A percentile compares a stretch with the other conserved stretches of the same genome.
phyloP scores from a whole-genome alignment of 2,797 vertebrate genomes.

The Sebastes aleutianus region DNA sequence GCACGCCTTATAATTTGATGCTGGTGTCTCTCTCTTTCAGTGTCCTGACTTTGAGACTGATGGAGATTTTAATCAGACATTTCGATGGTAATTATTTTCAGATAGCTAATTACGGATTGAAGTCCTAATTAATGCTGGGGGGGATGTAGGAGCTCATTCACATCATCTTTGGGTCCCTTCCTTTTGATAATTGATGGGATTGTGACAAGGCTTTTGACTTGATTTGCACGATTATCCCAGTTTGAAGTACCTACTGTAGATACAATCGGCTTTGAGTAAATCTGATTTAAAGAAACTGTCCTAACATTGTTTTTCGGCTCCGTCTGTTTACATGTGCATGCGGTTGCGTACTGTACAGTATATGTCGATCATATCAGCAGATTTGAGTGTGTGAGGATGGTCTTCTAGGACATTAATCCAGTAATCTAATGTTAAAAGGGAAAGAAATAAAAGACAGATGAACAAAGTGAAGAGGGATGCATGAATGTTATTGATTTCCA shows the following conservation, averaged over 20 bases:
- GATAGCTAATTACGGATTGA: conserved; percentile 67
- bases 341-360: conserved; percentile 1
- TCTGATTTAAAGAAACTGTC: conserved; percentile 20
- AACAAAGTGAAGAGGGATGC: conserved; percentile 63
- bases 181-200: conserved; percentile 50
- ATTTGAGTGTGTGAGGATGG: conserved; percentile 7
- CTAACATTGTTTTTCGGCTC: neutral
- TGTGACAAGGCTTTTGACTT: conserved; percentile 39
- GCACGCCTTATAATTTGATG: conserved; percentile 39
- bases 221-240: conserved; percentile 43
- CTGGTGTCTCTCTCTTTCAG: conserved; percentile 39
- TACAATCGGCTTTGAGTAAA: conserved; percentile 8
- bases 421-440: conserved; percentile 59
- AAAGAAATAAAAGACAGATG: conserved; percentile 60
- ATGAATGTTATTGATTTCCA: conserved; percentile 72
- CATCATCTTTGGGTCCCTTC: conserved; percentile 47
- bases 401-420: conserved; percentile 49
- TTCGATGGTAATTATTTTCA: conserved; percentile 75
- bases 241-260: conserved; percentile 29
- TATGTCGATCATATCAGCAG: conserved; percentile 19
- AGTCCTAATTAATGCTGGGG: conserved; percentile 64
- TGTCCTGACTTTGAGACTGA: conserved; percentile 66
- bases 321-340: neutral
- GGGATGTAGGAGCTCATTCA: conserved; percentile 35
- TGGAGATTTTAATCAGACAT: conserved; percentile 71